Base-by-base conservation (phyloP, 2,888 invertebrate genomes). In the Uropetala carovei region DNA sequence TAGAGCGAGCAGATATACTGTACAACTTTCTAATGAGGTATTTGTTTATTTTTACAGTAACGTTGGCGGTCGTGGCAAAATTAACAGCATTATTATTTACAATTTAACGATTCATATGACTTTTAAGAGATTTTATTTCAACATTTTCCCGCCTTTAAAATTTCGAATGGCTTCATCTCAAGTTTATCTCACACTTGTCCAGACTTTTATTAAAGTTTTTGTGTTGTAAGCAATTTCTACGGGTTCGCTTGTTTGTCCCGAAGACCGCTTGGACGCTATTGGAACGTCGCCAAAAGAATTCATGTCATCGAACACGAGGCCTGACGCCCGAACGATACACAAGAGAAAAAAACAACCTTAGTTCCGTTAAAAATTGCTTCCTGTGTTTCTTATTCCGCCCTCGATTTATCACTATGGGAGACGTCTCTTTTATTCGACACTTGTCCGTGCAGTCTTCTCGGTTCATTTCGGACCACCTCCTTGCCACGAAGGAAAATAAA, bases 281-380 rank as follows among this genome's bases (percentile, higher is more conserved):
- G 75, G 75, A 27, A 9, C 27, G 22, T 22, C 18, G 75, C 75
- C 75, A 75, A 75, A 13, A 11, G 22, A 13, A 14, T 75, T 22
- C 75, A 13, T 75, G 22, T 22, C 75, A 75, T 75, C 75, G 75
- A 75, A 68, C 68, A n/a, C 22, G 18, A 18, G n/a, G 9, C 22
- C 22, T 75, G 75, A 27, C 75, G 43, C 27, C 22, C 22, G 75
- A 27, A 75, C 75, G 27, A 75, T 22, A 75, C 22, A 75, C 22
- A 75, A 14, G 75, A 27, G 27, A 75, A 27, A 75, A 75, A 75
- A 18, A 9, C 22, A 27, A 75, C 75, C 75, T 75, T 75, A 75
- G 75, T 75, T 75, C 75, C 75, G 75, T 75, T 27, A 13, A 75
- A 75, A 75, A 75, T 75, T 75, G 22, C 75, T 75, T 75, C 75